Base-by-base conservation (phyloP, 2,113 vertebrate genomes). In the Erinaceus europaeus region DNA sequence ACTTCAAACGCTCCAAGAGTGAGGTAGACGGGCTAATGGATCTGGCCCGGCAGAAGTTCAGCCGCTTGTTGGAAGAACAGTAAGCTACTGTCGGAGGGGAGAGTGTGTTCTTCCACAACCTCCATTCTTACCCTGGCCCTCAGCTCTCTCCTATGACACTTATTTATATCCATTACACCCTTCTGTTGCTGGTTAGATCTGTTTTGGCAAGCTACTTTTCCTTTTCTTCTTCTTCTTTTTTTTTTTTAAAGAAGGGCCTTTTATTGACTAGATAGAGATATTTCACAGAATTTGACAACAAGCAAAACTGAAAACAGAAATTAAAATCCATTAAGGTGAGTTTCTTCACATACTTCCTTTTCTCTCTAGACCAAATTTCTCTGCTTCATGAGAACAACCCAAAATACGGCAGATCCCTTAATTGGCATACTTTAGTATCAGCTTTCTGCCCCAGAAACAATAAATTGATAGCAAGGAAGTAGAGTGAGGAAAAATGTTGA, bases 1-100 rank as follows among this genome's bases (percentile, higher is more conserved):
- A 99, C 96, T 99, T 99, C 94, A 99, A 99, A 88, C 99, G 99
- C 77, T 98, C 98, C 69, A 96, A 98, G 94, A 98, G 98, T 44
- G 99, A 99, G 93, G 99, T 99, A 94, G 98, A 99, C 0, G 99
- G 99, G 10, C 96, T 99, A 32, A 98, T 99, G 98, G 98, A 99
- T 84, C 97, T 99, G 94, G 99, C 99, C 90, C 98, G 97, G 12
- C 97, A 99, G 97, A 99, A 99, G 88, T 99, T 99, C 89, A 95
- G 88, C 89, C 97, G 96, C 83, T 98, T 99, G 40, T 93, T 99
- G 95, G 98, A 98, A 62, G 99, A 99, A 93, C 98, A 98, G 99
- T 99, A 97, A 98, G 98, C 79, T 77, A 25, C 53, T 71, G 3
- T 78, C 48, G 20, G 25, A 50, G 52, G 59, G 50, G 29, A 46